Base-by-base conservation (phyloP, 2,888 invertebrate species). In the Drosophila subsilvestris region DNA sequence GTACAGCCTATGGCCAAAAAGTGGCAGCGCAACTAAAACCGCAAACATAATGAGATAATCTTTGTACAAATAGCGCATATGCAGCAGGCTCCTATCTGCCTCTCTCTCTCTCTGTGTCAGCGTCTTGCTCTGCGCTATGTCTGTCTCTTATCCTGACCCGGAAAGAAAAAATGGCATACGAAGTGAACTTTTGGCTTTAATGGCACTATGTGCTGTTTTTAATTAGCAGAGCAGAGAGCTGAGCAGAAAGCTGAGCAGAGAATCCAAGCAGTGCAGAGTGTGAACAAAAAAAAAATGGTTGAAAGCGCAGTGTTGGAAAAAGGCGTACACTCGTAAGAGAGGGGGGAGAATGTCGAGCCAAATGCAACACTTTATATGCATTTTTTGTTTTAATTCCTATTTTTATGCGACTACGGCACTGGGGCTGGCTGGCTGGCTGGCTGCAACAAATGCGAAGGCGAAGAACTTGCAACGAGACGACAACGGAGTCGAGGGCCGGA, bases 301-400 rank as follows among this genome's bases (percentile, higher is more conserved):
- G 54, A 37, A 22, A 53, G 60, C 6, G 14, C 17, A 22, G 29
- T 14, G 48, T 10, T 10, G 37, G 42, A 58, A 17, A 17, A 27
- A 12, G 44, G 17, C 22, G 10, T 48, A 49, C n/a, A n/a, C n/a
- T n/a, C n/a, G n/a, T 59, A 63, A 68, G 50, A 59, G 51, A 42
- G 43, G 32, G 20, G 63, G 59, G 48, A 18, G 62, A 32, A 65
- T 48, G 50, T 42, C 53, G 50, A 57, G 74, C 60, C 86, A 87
- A 84, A 84, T 85, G 83, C 87, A 81, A 84, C 83, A 84, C 83
- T 84, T 84, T 84, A 87, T 87, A 84, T 84, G 83, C 87, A 87
- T 74, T 82, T 82, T 71, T 84, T 84, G 79, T 87, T 84, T 84
- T 85, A 79, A 82, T 87, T 87, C 74, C 69, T 69, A 74, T 87